Percentiles rank a stretch among this genome's conserved stretches.
Evolutionary conservation across 2,888 invertebrate species (phyloP).

Genomic region (Metalampra italica): DNA sequence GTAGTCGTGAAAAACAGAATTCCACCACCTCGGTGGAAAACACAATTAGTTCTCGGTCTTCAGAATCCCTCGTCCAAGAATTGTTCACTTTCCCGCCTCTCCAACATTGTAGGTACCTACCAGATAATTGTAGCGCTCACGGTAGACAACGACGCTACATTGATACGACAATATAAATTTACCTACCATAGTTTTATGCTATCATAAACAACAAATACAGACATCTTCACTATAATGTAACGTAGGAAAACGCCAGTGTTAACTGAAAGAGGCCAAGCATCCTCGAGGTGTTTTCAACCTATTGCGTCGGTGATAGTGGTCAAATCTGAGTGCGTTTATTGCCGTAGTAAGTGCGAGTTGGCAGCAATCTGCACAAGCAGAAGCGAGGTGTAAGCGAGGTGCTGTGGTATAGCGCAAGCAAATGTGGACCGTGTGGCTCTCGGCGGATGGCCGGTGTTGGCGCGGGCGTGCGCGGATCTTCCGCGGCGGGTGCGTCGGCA

Average conservation of each 20-base stretch:
- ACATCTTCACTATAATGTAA: constrained; percentile 65
- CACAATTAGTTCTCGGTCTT: too few species aligned
- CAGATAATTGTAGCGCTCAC: constrained; percentile 22
- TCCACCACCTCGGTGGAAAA: too few species aligned
- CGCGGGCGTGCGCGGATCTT: constrained; percentile 20
- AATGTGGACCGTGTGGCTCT: constrained; percentile 24
- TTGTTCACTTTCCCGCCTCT: too few species aligned
- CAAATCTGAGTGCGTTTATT: constrained; percentile 50
- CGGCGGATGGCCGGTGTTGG: constrained; percentile 33
- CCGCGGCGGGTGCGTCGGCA: constrained; percentile 33
- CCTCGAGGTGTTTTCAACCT: constrained; percentile 42
- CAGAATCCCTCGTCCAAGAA: too few species aligned
- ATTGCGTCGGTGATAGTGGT: constrained; percentile 55
- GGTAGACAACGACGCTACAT: constrained; percentile 38
- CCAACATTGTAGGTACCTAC: too few species aligned
- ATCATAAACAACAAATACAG: constrained; percentile 66
- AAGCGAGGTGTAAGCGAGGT: constrained; percentile 59
- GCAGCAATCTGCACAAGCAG: constrained; percentile 68
- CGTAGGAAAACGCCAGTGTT: constrained; percentile 47
- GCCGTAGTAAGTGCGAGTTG: constrained; percentile 50
- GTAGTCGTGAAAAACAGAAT: too few species aligned
- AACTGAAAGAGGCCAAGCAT: constrained; percentile 41
- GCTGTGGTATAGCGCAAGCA: constrained; percentile 18
- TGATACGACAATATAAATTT: constrained; percentile 56
- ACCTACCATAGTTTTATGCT: constrained; percentile 64